Percentiles rank a stretch among this genome's conserved stretches.
These are phyloP conservation scores for Mus spicilegus DNA, from an alignment of 2,113 vertebrate genomes.

Conservation along the genomic window DNA sequence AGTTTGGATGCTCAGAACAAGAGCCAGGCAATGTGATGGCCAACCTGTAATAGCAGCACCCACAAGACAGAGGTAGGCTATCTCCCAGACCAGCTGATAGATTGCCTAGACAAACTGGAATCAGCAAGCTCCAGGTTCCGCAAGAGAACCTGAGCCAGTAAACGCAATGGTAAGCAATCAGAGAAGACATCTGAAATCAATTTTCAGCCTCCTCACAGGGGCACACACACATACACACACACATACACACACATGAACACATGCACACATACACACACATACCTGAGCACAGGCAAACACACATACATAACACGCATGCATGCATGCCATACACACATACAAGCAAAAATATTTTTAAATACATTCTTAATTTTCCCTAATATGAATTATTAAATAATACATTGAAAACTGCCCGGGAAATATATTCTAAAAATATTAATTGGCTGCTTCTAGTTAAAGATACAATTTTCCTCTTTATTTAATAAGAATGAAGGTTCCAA, in stretches of 20 bases:
- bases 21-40: not conserved
- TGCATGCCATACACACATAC: not conserved
- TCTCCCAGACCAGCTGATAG: not conserved
- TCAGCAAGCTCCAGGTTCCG: not conserved
- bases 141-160: not conserved
- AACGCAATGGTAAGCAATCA: not conserved
- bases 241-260: not conserved
- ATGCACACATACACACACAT: not conserved
- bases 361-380: not conserved
- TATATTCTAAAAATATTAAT: conserved; percentile 42
- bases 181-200: not conserved
- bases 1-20: not conserved
- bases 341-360: not conserved
- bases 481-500: not conserved
- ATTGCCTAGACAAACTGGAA: not conserved
- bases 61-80: not conserved
- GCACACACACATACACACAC: fast-evolving
- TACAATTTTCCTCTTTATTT: not conserved
- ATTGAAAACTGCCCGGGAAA: not conserved
- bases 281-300: not conserved
- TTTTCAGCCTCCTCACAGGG: too few relatives aligned
- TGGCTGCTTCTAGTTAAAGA: not conserved
- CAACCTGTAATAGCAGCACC: not conserved
- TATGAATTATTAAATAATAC: not conserved
- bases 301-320: not conserved